Evolutionary conservation across 2,888 invertebrate genomes (phyloP), one percentile per base, ranked within the genome.

Genomic region (Troilus luridus): DNA sequence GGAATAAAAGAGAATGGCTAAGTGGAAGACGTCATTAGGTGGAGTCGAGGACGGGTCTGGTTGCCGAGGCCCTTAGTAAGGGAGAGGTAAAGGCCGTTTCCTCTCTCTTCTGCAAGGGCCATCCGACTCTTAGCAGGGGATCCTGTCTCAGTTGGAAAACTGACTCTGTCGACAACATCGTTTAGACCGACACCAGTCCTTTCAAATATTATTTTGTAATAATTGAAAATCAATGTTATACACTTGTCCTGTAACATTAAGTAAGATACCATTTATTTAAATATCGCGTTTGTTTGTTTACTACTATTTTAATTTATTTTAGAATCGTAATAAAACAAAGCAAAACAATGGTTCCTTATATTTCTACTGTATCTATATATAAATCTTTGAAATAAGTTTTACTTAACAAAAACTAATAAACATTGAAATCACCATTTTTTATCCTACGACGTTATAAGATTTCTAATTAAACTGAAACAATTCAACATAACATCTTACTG

Each of bases 1-100:
- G 56, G 85, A 85, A 85, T 85, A 54, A 85, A 81, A 85, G 85
- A 85, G 85, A 85, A 85, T 85, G n/a, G n/a, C 12, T 85, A 85
- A 85, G 85, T 85, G 85, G 85, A 85, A 85, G 85, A 58, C 85
- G 56, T 85, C 85, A 58, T 85, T 85, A 85, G 85, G 56, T 58
- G 11, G 56, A 56, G 21, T 58, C 12, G 56, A n/a, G 85, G 56
- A n/a, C 21, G 85, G 85, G 27, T 77, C 72, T 85, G 56, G 85
- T 85, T 56, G 21, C n/a, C 85, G 56, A 41, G 85, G 56, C 85
- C 85, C 85, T 85, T 85, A 85, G 85, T n/a, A 56, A 8, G 27
- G 12, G 85, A n/a, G 85, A n/a, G 56, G 85, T 85, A n/a, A 85
- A 85, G 56, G 85, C 58, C 85, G 85, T 85, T 85, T 56, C n/a